Evolutionary conservation across 2,113 vertebrate species (phyloP).

Genomic region (Barbus barbus): DNA sequence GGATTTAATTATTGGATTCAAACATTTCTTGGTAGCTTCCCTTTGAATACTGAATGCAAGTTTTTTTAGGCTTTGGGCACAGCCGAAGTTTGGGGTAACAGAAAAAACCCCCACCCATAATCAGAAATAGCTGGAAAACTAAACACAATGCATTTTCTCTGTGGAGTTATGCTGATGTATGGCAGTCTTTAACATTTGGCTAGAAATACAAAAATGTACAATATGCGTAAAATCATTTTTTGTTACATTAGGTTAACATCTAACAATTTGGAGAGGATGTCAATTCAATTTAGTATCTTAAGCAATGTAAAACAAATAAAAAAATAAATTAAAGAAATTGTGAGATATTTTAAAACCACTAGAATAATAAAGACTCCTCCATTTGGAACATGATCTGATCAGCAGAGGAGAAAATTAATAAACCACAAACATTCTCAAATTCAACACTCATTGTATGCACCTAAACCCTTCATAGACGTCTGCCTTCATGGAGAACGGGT

Average conservation of each 20-base stretch:
- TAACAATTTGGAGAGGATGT: slow-evolving; percentile 34
- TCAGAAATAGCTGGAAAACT: neutral
- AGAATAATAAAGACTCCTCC: neutral
- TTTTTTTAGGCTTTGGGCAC: neutral
- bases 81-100: too few relatives aligned
- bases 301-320: slow-evolving; percentile 8
- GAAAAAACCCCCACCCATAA: too few relatives aligned
- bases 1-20: too few relatives aligned
- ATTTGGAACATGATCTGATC: neutral
- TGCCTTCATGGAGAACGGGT: neutral
- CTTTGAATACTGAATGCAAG: neutral
- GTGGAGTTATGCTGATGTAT: neutral
- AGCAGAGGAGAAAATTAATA: neutral
- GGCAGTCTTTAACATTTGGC: slow-evolving; percentile 47
- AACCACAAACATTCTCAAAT: neutral
- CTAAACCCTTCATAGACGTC: neutral
- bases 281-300: slow-evolving; percentile 15
- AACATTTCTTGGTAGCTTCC: neutral
- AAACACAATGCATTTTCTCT: neutral
- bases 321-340: slow-evolving; percentile 22
- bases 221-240: slow-evolving; percentile 50
- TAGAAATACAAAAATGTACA: slow-evolving; percentile 57
- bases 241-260: neutral
- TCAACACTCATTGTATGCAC: neutral
- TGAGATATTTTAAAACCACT: neutral